These are phyloP conservation scores for Muschampia staudingeri DNA, from an alignment of 2,888 invertebrate genomes.

Conservation along the genomic window DNA sequence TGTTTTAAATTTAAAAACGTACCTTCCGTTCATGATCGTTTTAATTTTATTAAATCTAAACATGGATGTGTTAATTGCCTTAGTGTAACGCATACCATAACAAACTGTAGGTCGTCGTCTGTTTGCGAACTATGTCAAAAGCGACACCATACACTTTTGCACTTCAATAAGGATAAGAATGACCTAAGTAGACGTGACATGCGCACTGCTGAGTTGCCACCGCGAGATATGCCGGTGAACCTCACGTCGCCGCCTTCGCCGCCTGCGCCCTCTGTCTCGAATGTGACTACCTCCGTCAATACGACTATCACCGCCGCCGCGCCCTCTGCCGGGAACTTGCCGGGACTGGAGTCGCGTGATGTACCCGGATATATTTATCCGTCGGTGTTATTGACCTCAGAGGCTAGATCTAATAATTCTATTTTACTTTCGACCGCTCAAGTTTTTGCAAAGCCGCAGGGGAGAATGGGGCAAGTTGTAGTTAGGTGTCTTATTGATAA, in stretches of 20 bases:
- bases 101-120: background rate
- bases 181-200: too few species aligned
- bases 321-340: too few species aligned
- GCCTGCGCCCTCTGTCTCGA: too few species aligned
- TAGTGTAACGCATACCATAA: background rate
- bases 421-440: background rate
- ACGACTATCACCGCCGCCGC: too few species aligned
- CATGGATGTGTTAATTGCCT: background rate
- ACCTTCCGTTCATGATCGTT: background rate
- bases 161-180: background rate
- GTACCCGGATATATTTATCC: background rate
- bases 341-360: background rate
- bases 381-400: background rate
- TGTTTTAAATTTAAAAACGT: background rate
- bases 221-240: too few species aligned
- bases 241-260: too few species aligned
- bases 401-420: background rate
- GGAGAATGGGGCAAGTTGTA: background rate
- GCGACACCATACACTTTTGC: background rate
- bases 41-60: background rate
- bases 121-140: background rate
- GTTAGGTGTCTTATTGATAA: background rate
- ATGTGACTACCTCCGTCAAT: too few species aligned
- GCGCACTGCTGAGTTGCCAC: too few species aligned
- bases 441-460: background rate